Evolutionary conservation across 1,140 invertebrate genomes (phyloP).

Genomic region (Ectropis grisescens): DNA sequence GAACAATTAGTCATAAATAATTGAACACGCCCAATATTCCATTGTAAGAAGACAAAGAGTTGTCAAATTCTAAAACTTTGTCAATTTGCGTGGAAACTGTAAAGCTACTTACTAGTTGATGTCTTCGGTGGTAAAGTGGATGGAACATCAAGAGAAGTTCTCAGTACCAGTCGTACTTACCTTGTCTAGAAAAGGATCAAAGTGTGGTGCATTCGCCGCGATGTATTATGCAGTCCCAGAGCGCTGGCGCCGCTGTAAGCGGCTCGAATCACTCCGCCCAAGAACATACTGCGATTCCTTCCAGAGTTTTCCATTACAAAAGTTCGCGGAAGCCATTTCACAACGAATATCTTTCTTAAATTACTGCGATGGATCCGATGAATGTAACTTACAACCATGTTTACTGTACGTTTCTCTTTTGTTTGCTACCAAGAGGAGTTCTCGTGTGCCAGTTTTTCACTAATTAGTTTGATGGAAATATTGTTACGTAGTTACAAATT

Average conservation of each 20-base stretch:
- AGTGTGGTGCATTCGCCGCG: conserved; percentile 61
- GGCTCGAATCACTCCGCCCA: conserved; percentile 47
- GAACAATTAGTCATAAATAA: conserved; percentile 62
- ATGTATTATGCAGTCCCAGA: conserved; percentile 64
- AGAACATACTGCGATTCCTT: conserved; percentile 42
- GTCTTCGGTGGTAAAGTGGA: conserved; percentile 56
- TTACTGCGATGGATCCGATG: conserved; percentile 28
- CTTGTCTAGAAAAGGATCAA: conserved; percentile 65
- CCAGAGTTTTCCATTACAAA: conserved; percentile 41
- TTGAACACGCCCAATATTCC: conserved; percentile 53
- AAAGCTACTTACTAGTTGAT: conserved; percentile 54
- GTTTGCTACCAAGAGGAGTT: too few species aligned
- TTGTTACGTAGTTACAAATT: too few species aligned
- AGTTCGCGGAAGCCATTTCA: conserved; percentile 31
- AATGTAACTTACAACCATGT: conserved; percentile 22
- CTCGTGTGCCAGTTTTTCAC: too few species aligned
- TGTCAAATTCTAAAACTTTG: conserved; percentile 58
- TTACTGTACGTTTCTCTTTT: too few species aligned
- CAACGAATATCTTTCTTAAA: conserved; percentile 36
- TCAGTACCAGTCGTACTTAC: conserved; percentile 55
- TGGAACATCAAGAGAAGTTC: conserved; percentile 61
- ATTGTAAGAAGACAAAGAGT: conserved; percentile 55
- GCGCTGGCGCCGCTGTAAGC: conserved; percentile 46
- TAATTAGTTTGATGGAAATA: too few species aligned
- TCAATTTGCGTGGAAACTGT: conserved; percentile 55